Evolutionary conservation across 2,113 vertebrate genomes (phyloP), one percentile per base, ranked within the genome.

Genomic region (Hiodon alosoides): DNA sequence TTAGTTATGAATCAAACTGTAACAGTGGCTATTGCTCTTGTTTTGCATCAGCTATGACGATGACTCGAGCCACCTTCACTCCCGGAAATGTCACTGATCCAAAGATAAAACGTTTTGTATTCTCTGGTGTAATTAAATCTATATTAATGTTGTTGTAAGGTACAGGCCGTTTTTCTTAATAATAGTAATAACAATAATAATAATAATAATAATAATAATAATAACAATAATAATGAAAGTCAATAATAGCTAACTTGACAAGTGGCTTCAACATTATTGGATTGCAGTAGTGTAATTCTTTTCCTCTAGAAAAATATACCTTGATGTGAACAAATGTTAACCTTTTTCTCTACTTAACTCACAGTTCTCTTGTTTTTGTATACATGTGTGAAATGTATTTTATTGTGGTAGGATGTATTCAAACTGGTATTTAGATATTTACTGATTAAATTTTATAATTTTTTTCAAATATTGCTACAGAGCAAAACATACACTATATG

Each of bases 21-120:
- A 9, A 52, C 65, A 51, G n/a, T 9, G 16, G 65, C 13, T 74
- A 46, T 75, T 75, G 47, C 73, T 51, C 55, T 51, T 13, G 47
- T 52, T 74, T 75, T 75, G 66, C 73, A 31, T 75, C 73, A 75
- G 31, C 31, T 31, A 31, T 31, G 31, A 31, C 31, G 31, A 31
- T 31, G 31, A 31, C 31, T 31, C 31, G 31, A 31, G 31, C 31
- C 31, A 31, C 31, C 31, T 31, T 8, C 73, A 57, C 46, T 16
- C 9, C 2, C 31, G 5, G 57, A 55, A 73, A 62, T 54, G n/a
- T 16, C 11, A 60, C 48, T 13, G 48, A 31, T 31, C 31, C 31
- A 31, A 31, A 31, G 31, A 31, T 31, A 31, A 73, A 52, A 72
- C 47, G 2, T 3, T n/a, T 48, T 48, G 31, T 58, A 48, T 5